Conservation (phyloP, 2,888 invertebrate genomes). For the Dicycla oo region DNA sequence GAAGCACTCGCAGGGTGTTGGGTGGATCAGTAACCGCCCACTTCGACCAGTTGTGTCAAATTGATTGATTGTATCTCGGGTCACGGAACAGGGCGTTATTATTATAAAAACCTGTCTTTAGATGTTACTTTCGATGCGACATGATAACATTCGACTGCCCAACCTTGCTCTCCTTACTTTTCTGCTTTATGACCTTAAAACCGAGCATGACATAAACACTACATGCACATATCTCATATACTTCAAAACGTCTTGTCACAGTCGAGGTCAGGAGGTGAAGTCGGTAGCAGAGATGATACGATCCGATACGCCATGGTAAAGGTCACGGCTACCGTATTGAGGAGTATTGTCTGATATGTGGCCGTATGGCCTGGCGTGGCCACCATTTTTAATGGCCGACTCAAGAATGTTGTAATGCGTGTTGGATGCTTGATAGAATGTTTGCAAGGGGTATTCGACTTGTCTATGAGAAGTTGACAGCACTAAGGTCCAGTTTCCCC, state of each 20-base stretch:
- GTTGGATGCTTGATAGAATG: slow-evolving; percentile 22
- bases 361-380: slow-evolving; percentile 39
- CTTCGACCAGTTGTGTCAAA: no score
- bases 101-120: neutral
- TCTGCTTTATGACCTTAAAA: neutral
- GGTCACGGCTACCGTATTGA: slow-evolving; percentile 81
- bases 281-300: slow-evolving; percentile 84
- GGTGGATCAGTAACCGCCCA: no score
- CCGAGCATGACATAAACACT: neutral
- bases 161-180: neutral
- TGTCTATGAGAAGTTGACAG: neutral
- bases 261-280: slow-evolving; percentile 80
- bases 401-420: slow-evolving; percentile 47
- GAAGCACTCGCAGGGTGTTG: neutral
- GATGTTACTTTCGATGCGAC: neutral
- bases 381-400: slow-evolving; percentile 50
- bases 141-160: neutral
- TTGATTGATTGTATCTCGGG: no score
- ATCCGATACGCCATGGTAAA: slow-evolving; percentile 81
- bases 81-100: neutral
- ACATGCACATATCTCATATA: slow-evolving; percentile 13
- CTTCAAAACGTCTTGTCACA: slow-evolving; percentile 60
- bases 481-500: no score
- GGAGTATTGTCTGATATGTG: slow-evolving; percentile 80
- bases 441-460: slow-evolving; percentile 5